phyloP scores from a whole-genome alignment of 2,888 invertebrate genomes.

The Agapostemon virescens region DNA sequence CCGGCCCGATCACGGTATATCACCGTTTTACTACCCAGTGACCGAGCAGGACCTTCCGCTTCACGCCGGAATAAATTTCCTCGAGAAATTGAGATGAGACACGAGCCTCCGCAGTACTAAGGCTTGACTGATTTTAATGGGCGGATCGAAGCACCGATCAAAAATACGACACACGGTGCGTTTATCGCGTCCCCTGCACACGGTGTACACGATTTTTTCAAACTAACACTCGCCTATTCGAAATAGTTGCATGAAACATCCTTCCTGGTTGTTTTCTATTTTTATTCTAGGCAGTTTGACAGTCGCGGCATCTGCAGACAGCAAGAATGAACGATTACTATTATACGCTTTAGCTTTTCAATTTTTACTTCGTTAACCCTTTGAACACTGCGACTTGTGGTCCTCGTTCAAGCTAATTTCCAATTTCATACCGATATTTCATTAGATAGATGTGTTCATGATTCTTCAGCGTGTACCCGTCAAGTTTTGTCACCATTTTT shows the following conservation, averaged over 20 bases:
- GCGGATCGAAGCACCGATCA: conserved; percentile 1
- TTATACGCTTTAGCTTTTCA: no score
- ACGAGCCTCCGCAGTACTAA: neutral
- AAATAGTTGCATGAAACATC: neutral
- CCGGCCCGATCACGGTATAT: conserved; percentile 46
- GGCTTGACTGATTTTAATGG: conserved; percentile 1
- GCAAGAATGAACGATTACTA: no score
- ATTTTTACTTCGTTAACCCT: no score
- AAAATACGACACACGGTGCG: neutral
- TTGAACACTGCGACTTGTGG: no score
- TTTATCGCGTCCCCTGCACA: neutral
- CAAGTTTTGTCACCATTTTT: no score
- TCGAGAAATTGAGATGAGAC: conserved; percentile 30
- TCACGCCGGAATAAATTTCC: conserved; percentile 4
- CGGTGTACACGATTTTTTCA: neutral
- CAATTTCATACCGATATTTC: no score
- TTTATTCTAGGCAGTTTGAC: neutral
- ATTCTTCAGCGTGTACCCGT: no score
- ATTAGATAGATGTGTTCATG: no score
- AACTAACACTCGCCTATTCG: neutral
- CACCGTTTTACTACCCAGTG: conserved; percentile 41
- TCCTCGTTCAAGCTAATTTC: no score
- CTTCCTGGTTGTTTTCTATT: neutral
- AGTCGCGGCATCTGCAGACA: no score
- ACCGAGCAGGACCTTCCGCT: conserved; percentile 25